Conservation (phyloP, 2,888 invertebrate species). For the Heteromurus nitidus region DNA sequence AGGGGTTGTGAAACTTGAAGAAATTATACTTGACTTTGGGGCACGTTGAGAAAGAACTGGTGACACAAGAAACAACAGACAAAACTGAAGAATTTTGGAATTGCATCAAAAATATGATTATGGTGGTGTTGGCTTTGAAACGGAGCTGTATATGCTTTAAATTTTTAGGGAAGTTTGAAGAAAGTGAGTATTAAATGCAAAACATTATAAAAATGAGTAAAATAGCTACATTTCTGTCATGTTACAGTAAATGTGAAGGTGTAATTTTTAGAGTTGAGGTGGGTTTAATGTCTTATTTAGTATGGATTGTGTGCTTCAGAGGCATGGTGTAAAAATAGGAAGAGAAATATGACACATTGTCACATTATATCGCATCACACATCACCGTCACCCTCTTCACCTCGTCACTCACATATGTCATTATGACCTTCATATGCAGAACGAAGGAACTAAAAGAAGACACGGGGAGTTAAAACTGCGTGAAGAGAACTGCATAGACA, state of each 20-base stretch:
- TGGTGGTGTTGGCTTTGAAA: neutral
- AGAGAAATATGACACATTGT: neutral
- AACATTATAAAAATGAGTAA: neutral
- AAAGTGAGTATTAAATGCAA: neutral
- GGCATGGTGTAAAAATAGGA: neutral
- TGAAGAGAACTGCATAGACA: neutral
- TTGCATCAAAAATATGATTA: neutral
- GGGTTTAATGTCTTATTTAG: slow-evolving; percentile 11
- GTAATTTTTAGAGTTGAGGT: neutral
- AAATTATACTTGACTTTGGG: no score
- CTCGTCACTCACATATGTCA: neutral
- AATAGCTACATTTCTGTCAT: no score
- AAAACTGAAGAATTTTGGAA: no score
- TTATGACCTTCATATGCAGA: slow-evolving; percentile 49
- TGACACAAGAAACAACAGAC: no score
- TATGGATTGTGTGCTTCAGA: neutral
- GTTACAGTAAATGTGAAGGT: neutral
- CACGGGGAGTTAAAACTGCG: neutral
- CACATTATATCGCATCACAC: neutral
- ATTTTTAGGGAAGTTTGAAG: neutral
- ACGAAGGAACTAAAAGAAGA: slow-evolving; percentile 29
- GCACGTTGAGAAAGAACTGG: no score
- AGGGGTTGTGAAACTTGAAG: no score
- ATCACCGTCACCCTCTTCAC: neutral
- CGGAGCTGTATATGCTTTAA: neutral